Evolutionary conservation across 2,113 vertebrate genomes (phyloP).

Genomic region (Larimichthys polyactis): DNA sequence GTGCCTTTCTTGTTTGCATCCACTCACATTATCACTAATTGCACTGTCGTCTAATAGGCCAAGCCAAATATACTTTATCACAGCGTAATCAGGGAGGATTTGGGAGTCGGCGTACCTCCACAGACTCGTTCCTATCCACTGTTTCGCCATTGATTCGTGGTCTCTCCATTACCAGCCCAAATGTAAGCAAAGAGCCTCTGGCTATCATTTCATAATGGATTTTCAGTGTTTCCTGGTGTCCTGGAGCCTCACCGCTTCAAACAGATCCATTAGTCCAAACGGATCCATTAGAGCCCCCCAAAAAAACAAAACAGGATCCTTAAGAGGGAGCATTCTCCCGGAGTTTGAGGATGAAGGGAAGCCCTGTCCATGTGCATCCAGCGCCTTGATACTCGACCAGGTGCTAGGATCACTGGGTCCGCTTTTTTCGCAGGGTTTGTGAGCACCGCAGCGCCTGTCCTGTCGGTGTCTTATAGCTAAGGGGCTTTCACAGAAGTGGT

Average conservation of each 20-base stretch:
- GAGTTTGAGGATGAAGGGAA: conserved; percentile 67
- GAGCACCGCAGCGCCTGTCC: conserved; percentile 42
- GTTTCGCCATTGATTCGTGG: conserved; percentile 49
- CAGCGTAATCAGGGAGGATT: conserved; percentile 8
- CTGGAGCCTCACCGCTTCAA: conserved; percentile 42
- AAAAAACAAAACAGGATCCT: conserved; percentile 69
- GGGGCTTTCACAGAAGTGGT: conserved; percentile 54
- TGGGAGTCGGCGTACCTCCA: neutral
- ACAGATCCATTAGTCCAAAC: conserved; percentile 70
- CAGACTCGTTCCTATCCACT: conserved; percentile 16
- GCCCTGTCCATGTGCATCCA: conserved; percentile 79
- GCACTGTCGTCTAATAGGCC: neutral
- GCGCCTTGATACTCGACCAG: conserved; percentile 16
- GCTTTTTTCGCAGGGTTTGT: neutral
- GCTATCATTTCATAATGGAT: conserved; percentile 73
- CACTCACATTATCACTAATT: conserved; percentile 30
- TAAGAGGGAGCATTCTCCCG: conserved; percentile 54
- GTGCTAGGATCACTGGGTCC: conserved; percentile 50
- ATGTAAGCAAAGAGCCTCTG: conserved; percentile 61
- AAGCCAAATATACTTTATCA: conserved; percentile 18
- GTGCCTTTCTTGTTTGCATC: conserved; percentile 38
- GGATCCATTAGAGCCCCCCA: conserved; percentile 61
- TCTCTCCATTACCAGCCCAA: conserved; percentile 68
- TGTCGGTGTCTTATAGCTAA: conserved; percentile 51
- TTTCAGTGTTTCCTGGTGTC: conserved; percentile 66